Conservation (phyloP, 2,113 vertebrate species). For the Spea multiplicata region DNA sequence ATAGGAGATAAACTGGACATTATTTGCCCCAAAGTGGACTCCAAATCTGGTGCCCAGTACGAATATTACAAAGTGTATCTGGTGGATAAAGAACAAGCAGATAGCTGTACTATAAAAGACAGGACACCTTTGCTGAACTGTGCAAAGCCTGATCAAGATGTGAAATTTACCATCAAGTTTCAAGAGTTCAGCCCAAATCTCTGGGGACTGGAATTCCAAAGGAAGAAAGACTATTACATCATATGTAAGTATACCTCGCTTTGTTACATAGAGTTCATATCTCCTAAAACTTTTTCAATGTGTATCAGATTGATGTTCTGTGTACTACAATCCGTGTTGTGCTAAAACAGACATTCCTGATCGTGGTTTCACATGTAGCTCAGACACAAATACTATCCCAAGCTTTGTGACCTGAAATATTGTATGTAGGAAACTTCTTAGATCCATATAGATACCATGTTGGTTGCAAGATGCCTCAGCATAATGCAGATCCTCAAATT, state of each 20-base stretch:
- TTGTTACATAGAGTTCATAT: constrained; percentile 36
- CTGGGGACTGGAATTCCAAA: constrained; percentile 97
- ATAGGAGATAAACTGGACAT: constrained; percentile 99
- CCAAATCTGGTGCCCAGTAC: constrained; percentile 82
- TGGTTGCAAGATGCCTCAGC: too few species aligned
- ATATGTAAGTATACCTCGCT: constrained; percentile 87
- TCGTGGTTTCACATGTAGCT: too few species aligned
- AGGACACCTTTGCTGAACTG: constrained; percentile 97
- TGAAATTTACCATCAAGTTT: constrained; percentile 99
- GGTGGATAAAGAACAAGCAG: constrained; percentile 94
- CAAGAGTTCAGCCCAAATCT: constrained; percentile 99
- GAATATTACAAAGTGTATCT: constrained; percentile 99
- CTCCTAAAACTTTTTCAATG: too few species aligned
- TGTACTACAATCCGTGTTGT: too few species aligned
- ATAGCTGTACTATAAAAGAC: constrained; percentile 93
- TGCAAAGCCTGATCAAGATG: constrained; percentile 95
- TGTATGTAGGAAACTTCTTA: too few species aligned
- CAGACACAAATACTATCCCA: too few species aligned
- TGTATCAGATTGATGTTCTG: too few species aligned
- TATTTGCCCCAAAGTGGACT: constrained; percentile 95
- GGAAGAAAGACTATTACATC: constrained; percentile 95
- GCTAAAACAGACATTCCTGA: too few species aligned
- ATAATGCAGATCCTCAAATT: too few species aligned
- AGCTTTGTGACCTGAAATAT: too few species aligned
- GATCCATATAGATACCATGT: too few species aligned